phyloP scores from a whole-genome alignment of 1,140 invertebrate genomes.

The Drosophila neocordata region DNA sequence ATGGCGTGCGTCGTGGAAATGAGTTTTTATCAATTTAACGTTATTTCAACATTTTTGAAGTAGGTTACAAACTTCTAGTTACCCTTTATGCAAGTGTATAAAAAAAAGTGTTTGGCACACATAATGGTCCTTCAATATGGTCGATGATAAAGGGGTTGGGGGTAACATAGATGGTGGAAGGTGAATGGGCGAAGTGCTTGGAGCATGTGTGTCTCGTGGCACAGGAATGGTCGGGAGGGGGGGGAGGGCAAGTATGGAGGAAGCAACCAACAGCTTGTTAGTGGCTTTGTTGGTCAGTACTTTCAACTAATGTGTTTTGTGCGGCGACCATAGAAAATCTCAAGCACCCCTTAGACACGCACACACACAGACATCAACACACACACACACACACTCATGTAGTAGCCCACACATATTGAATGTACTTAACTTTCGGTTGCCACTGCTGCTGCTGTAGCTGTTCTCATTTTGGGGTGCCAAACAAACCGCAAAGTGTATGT shows the following conservation, averaged over 20 bases:
- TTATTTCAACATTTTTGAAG: not conserved
- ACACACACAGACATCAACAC: constrained; percentile 22
- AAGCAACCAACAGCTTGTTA: constrained; percentile 72
- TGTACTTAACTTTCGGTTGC: constrained; percentile 53
- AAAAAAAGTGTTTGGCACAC: constrained; percentile 49
- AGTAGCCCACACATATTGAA: constrained; percentile 32
- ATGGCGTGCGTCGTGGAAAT: too few species aligned
- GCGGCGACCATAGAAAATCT: constrained; percentile 75
- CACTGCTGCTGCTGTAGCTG: constrained; percentile 37
- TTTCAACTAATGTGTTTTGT: constrained; percentile 79
- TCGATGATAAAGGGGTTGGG: constrained; percentile 11
- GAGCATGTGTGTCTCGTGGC: constrained; percentile 11
- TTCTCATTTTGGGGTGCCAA: constrained; percentile 49
- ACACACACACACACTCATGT: constrained; percentile 28
- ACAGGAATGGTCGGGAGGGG: too few species aligned
- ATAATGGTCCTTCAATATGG: constrained; percentile 65
- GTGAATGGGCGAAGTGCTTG: not conserved
- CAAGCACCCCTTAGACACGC: constrained; percentile 61
- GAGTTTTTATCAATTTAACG: not conserved
- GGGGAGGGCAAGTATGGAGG: not conserved
- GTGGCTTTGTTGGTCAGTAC: constrained; percentile 81
- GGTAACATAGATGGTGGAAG: not conserved
- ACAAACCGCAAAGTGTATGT: constrained; percentile 53
- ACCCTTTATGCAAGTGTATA: not conserved
- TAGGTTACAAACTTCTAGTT: not conserved